phyloP scores from a whole-genome alignment of 2,113 vertebrate species.

The Tupaia chinensis region DNA sequence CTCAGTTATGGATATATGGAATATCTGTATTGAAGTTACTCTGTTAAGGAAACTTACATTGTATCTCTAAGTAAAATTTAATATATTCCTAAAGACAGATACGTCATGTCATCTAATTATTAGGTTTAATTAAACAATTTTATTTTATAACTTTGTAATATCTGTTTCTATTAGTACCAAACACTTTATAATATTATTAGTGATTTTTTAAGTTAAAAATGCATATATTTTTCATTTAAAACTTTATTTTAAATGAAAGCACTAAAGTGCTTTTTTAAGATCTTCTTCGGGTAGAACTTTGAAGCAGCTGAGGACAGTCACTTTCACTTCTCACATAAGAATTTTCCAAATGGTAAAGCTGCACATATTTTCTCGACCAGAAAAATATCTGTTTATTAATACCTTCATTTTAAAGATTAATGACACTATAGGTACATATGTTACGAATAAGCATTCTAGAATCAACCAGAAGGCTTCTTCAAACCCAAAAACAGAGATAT shows the following conservation, averaged over 20 bases:
- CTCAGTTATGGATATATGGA: slow-evolving; percentile 8
- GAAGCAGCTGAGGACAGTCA: not conserved
- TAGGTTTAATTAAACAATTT: not conserved
- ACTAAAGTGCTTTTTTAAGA: not conserved
- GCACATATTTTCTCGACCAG: not conserved
- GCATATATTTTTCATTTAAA: not conserved
- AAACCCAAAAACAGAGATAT: slow-evolving; percentile 39
- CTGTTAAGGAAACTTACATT: slow-evolving; percentile 13
- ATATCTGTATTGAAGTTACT: slow-evolving; percentile 44
- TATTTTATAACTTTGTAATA: slow-evolving; percentile 25
- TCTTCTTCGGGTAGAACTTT: slow-evolving; percentile 8
- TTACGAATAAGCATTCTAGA: slow-evolving; percentile 46
- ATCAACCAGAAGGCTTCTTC: slow-evolving; percentile 23
- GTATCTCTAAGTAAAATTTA: slow-evolving; percentile 48
- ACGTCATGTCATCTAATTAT: slow-evolving; percentile 26
- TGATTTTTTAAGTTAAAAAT: slow-evolving; percentile 26
- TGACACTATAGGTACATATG: not conserved
- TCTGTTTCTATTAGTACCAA: not conserved
- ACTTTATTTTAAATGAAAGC: not conserved
- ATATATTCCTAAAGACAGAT: slow-evolving; percentile 37
- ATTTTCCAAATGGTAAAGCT: slow-evolving; percentile 11
- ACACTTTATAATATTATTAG: not conserved
- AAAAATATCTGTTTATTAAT: not conserved
- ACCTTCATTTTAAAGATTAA: slow-evolving; percentile 24
- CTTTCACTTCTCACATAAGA: slow-evolving; percentile 58